These are phyloP conservation scores for Hyles lineata DNA, from an alignment of 2,888 invertebrate species.

Conservation along the genomic window DNA sequence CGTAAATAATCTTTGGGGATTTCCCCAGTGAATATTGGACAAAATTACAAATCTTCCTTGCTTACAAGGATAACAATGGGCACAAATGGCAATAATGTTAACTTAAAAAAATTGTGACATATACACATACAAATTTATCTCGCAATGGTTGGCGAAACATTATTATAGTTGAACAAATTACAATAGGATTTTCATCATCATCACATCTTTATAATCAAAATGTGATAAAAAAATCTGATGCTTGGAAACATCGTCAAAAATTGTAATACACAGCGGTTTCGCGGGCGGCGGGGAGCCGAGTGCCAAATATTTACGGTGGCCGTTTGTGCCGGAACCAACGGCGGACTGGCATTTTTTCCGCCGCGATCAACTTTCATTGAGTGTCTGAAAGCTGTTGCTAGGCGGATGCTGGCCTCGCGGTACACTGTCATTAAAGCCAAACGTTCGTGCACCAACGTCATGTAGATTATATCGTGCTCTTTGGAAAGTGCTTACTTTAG, in stretches of 20 bases:
- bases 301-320: slow-evolving; percentile 66
- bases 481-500: slow-evolving; percentile 77
- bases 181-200: slow-evolving; percentile 50
- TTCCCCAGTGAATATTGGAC: slow-evolving; percentile 32
- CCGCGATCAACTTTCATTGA: slow-evolving; percentile 82
- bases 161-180: slow-evolving; percentile 62
- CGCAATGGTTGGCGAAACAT: slow-evolving; percentile 57
- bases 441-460: slow-evolving; percentile 75
- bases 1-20: neutral
- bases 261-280: slow-evolving; percentile 39
- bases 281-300: slow-evolving; percentile 46
- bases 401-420: slow-evolving; percentile 79
- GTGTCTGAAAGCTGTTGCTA: slow-evolving; percentile 81
- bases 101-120: slow-evolving; percentile 43
- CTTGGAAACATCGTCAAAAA: slow-evolving; percentile 44
- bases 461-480: slow-evolving; percentile 80
- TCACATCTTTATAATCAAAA: too few relatives aligned
- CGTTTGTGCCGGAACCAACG: slow-evolving; percentile 64
- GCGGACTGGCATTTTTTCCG: slow-evolving; percentile 68
- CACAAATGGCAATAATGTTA: slow-evolving; percentile 59
- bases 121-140: slow-evolving; percentile 58
- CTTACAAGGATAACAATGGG: slow-evolving; percentile 53
- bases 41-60: slow-evolving; percentile 50
- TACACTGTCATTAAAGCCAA: slow-evolving; percentile 77
- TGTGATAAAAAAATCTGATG: slow-evolving; percentile 48